A percentile compares a stretch with the other conserved stretches of the same genome.
Conservation (phyloP, 2,797 vertebrate species). For the Tragopan temminckii region DNA sequence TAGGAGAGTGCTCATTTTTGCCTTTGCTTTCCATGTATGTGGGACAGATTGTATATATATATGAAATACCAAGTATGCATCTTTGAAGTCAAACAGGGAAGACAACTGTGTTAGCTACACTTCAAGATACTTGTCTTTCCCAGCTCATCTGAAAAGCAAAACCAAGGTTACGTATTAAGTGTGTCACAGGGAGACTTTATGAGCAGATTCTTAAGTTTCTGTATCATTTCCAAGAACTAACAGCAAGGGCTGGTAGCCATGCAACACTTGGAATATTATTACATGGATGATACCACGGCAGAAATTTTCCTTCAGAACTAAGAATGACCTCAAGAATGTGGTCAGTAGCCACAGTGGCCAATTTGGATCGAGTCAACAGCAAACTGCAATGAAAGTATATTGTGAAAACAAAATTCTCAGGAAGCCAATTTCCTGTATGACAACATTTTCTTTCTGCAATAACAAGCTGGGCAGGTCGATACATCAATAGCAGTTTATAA, state of each 20-base stretch:
- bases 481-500: background rate
- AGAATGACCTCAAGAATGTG: background rate
- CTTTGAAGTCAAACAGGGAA: background rate
- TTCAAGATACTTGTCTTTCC: background rate
- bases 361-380: background rate
- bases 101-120: background rate
- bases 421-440: constrained; percentile 27
- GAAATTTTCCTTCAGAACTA: constrained; percentile 7
- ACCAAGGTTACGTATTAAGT: background rate
- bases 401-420: background rate
- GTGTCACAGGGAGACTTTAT: background rate
- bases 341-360: background rate
- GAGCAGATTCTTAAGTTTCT: background rate
- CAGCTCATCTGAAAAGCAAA: background rate
- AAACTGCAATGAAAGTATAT: background rate
- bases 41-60: background rate
- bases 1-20: background rate
- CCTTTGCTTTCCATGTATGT: background rate
- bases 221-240: background rate
- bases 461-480: background rate
- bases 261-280: background rate
- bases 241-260: background rate
- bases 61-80: background rate
- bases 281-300: background rate
- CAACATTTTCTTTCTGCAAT: constrained; percentile 23